Evolutionary conservation across 1,140 invertebrate genomes (phyloP).

Genomic region (Drosophila hydei): DNA sequence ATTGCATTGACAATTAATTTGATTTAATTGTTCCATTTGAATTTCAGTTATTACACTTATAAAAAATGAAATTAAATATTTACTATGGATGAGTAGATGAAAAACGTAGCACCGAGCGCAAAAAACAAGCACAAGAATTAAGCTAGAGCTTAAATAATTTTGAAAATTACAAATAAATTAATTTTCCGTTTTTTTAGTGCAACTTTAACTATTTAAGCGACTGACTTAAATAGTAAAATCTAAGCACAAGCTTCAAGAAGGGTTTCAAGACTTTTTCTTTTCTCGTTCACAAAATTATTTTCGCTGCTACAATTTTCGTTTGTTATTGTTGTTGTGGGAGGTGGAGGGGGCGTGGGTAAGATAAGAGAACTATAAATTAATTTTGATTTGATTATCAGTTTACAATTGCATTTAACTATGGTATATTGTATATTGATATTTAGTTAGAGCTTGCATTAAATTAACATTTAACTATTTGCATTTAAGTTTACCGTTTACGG

Average conservation of each 20-base stretch:
- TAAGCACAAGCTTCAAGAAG: conserved; percentile 21
- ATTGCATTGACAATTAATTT: conserved; percentile 74
- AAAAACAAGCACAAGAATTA: conserved; percentile 22
- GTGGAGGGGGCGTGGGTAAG: background rate
- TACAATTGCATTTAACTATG: conserved; percentile 73
- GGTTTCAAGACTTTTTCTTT: background rate
- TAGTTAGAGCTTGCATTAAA: conserved; percentile 55
- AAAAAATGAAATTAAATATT: conserved; percentile 58
- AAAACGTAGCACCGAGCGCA: conserved; percentile 34
- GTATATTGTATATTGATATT: conserved; percentile 57
- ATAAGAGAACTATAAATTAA: conserved; percentile 55
- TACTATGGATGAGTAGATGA: conserved; percentile 57
- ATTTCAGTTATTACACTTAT: conserved; percentile 59
- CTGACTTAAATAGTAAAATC: conserved; percentile 63
- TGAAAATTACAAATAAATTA: background rate
- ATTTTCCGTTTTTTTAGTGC: conserved; percentile 31
- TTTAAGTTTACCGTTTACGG: conserved; percentile 45
- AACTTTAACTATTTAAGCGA: conserved; percentile 64
- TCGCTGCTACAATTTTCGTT: conserved; percentile 28
- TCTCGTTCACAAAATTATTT: conserved; percentile 3
- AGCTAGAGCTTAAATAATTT: conserved; percentile 25
- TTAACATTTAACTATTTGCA: conserved; percentile 72
- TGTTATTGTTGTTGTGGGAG: conserved; percentile 11
- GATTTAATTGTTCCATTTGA: conserved; percentile 52
- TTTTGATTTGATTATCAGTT: conserved; percentile 70